These are phyloP conservation scores for Lasioglossum villosulum DNA, from an alignment of 2,888 invertebrate species.

Conservation along the genomic window DNA sequence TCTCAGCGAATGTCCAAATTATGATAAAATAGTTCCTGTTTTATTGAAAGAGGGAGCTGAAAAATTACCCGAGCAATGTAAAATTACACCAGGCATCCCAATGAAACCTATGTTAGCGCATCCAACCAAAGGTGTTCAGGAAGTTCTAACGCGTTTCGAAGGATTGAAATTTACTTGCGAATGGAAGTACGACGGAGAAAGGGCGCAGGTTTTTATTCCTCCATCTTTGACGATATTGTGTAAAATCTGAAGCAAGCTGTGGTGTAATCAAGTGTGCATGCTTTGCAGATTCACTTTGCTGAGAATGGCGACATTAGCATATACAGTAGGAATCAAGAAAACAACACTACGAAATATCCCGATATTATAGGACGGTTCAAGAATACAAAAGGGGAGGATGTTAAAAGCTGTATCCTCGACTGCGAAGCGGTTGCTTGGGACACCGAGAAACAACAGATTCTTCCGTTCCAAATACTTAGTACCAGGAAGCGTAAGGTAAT, in stretches of 20 bases:
- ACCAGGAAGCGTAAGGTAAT: conserved; percentile 96
- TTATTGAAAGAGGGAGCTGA: conserved; percentile 91
- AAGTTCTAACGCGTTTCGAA: conserved; percentile 92
- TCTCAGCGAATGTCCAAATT: conserved; percentile 97
- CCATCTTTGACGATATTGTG: not conserved
- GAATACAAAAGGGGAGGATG: conserved; percentile 85
- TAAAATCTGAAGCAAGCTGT: not conserved
- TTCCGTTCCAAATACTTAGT: conserved; percentile 98
- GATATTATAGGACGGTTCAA: conserved; percentile 93
- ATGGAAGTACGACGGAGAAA: conserved; percentile 99
- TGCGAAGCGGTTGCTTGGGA: conserved; percentile 99
- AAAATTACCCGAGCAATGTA: conserved; percentile 92
- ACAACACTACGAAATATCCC: conserved; percentile 97
- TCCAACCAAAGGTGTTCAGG: conserved; percentile 97
- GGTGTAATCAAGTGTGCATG: not conserved
- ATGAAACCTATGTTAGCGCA: conserved; percentile 99
- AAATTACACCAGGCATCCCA: conserved; percentile 96
- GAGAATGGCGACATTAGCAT: conserved; percentile 90
- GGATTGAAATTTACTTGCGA: conserved; percentile 97
- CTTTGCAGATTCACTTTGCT: conserved; percentile 89
- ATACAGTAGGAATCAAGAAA: conserved; percentile 98
- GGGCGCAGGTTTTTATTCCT: conserved; percentile 91
- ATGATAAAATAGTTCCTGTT: conserved; percentile 92
- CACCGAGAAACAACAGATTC: conserved; percentile 92
- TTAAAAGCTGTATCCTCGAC: conserved; percentile 95